Percentiles rank a stretch among this genome's conserved stretches.
These are phyloP conservation scores for Ageneiosus marmoratus DNA, from an alignment of 2,113 vertebrate species.

Conservation along the genomic window DNA sequence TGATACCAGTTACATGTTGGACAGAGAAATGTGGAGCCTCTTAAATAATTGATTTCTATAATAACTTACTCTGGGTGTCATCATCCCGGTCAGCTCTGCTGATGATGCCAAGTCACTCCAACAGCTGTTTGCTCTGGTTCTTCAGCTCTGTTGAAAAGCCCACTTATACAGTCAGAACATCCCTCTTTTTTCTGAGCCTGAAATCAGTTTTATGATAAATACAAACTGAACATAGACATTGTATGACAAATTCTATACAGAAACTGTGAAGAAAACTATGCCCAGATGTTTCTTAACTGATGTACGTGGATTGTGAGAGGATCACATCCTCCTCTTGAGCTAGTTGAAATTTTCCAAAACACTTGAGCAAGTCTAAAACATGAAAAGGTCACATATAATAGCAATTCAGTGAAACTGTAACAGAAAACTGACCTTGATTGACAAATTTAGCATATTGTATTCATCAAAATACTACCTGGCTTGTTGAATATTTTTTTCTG, in stretches of 20 bases:
- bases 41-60: not conserved
- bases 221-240: not conserved
- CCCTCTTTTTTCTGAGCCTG: constrained; percentile 69
- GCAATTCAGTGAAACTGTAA: not conserved
- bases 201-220: constrained; percentile 19
- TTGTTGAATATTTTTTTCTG: not conserved
- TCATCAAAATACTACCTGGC: not conserved
- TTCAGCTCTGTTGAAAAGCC: constrained; percentile 68
- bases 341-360: constrained; percentile 59
- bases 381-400: not conserved
- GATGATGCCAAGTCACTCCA: constrained; percentile 57
- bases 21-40: not conserved
- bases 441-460: not conserved
- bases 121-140: constrained; percentile 67
- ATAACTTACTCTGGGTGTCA: constrained; percentile 38
- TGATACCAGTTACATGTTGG: not conserved
- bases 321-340: constrained; percentile 54
- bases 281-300: not conserved
- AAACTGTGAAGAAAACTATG: not conserved
- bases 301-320: constrained; percentile 60
- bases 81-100: constrained; percentile 39
- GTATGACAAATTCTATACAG: not conserved
- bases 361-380: constrained; percentile 51
- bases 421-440: not conserved
- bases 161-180: constrained; percentile 65